A percentile compares a stretch with the other conserved stretches of the same genome.
Evolutionary conservation across 2,888 invertebrate species (phyloP).

Genomic region (Coleophora flavipennella): DNA sequence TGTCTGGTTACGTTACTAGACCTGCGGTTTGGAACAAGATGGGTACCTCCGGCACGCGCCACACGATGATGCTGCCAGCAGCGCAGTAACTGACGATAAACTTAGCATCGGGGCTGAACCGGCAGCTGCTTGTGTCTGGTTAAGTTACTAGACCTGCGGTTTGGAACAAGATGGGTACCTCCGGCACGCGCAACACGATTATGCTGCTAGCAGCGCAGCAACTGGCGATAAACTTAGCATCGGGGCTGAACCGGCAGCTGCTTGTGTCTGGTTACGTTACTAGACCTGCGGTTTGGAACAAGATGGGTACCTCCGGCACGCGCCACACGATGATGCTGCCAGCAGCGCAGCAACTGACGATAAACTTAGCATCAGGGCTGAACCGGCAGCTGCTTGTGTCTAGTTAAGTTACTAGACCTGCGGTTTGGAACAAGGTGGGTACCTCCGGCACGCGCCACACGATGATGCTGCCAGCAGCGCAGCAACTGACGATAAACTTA

Average conservation of each 20-base stretch:
- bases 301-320: conserved; percentile 69
- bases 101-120: conserved; percentile 83
- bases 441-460: conserved; percentile 82
- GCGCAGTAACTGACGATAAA: conserved; percentile 84
- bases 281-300: no score
- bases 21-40: no score
- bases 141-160: no score
- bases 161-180: conserved; percentile 32
- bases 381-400: conserved; percentile 83
- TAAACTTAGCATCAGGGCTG: conserved; percentile 80
- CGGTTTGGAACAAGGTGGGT: not conserved
- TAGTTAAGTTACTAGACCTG: no score
- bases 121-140: no score
- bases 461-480: conserved; percentile 86
- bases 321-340: conserved; percentile 87
- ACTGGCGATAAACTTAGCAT: conserved; percentile 80
- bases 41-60: conserved; percentile 78
- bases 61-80: conserved; percentile 86
- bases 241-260: conserved; percentile 84
- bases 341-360: conserved; percentile 86
- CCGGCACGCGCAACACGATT: conserved; percentile 83
- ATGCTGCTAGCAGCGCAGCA: conserved; percentile 87
- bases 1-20: no score
- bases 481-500: conserved; percentile 80
- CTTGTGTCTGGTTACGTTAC: no score